Conservation (phyloP, 2,888 invertebrate genomes). For the Caenorhabditis panamensis region DNA sequence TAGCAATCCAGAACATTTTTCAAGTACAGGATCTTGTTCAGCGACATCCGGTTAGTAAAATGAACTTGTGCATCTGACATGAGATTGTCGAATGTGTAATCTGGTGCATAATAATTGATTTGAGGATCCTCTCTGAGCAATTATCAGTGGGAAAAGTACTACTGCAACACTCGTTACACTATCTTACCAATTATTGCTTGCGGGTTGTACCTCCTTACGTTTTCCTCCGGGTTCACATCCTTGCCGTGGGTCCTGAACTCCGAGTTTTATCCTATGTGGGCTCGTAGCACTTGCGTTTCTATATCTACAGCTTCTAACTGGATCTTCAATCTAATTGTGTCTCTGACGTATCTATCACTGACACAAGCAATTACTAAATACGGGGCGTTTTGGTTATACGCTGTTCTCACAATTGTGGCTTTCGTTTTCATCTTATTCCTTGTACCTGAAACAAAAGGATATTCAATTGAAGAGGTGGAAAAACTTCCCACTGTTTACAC, state of each 20-base stretch:
- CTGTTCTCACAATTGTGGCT: slow-evolving; percentile 82
- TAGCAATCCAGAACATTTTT: slow-evolving; percentile 29
- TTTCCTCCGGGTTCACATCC: slow-evolving; percentile 72
- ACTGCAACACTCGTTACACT: slow-evolving; percentile 79
- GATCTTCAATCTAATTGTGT: slow-evolving; percentile 84
- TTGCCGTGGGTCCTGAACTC: slow-evolving; percentile 85
- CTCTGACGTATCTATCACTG: slow-evolving; percentile 83
- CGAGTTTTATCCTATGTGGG: slow-evolving; percentile 84
- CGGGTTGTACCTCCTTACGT: slow-evolving; percentile 75
- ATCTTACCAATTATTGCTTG: slow-evolving; percentile 79
- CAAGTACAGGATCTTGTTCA: slow-evolving; percentile 52
- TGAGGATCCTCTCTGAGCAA: too few species aligned
- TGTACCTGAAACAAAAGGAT: slow-evolving; percentile 84
- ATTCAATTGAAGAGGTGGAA: slow-evolving; percentile 82
- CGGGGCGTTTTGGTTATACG: slow-evolving; percentile 83
- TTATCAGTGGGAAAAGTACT: slow-evolving; percentile 56
- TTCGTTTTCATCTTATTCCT: slow-evolving; percentile 82
- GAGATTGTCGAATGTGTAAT: too few species aligned
- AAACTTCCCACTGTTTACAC: too few species aligned
- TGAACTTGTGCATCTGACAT: too few species aligned
- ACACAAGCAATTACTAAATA: slow-evolving; percentile 71
- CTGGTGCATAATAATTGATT: too few species aligned
- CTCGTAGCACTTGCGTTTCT: slow-evolving; percentile 83
- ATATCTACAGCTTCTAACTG: slow-evolving; percentile 82
- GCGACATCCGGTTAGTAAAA: slow-evolving; percentile 1